Percentiles rank a stretch among this genome's conserved stretches.
phyloP scores from a whole-genome alignment of 2,888 invertebrate species.

The Tenodera sinensis region DNA sequence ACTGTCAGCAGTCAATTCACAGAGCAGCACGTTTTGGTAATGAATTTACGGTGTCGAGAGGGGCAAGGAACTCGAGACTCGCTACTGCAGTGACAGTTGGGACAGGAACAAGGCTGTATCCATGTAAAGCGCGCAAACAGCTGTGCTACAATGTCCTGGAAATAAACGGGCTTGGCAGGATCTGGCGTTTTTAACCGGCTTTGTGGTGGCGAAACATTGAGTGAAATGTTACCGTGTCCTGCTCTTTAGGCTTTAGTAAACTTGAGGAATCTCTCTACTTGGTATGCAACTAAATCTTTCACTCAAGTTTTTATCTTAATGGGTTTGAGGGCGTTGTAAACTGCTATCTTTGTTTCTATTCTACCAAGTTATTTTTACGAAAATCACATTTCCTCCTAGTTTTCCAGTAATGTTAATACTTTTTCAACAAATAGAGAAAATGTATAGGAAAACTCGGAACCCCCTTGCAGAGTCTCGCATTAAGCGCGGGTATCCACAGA shows the following conservation, averaged over 20 bases:
- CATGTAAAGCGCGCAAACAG: too few species aligned
- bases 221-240: not conserved
- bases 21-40: too few species aligned
- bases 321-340: too few species aligned
- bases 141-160: not conserved
- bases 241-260: not conserved
- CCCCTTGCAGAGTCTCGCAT: too few species aligned
- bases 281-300: not conserved
- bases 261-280: not conserved
- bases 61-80: not conserved
- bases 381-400: too few species aligned
- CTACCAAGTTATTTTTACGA: too few species aligned
- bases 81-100: not conserved
- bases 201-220: not conserved
- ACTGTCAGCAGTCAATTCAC: not conserved
- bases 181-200: not conserved
- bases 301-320: too few species aligned
- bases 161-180: not conserved
- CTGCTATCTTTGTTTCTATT: too few species aligned
- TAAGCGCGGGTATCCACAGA: too few species aligned
- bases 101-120: not conserved
- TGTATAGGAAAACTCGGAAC: too few species aligned
- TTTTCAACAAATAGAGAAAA: too few species aligned
- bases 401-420: too few species aligned
- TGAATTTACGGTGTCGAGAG: not conserved